These are phyloP conservation scores for Centropristis striata DNA, from an alignment of 2,113 vertebrate species.

Conservation along the genomic window DNA sequence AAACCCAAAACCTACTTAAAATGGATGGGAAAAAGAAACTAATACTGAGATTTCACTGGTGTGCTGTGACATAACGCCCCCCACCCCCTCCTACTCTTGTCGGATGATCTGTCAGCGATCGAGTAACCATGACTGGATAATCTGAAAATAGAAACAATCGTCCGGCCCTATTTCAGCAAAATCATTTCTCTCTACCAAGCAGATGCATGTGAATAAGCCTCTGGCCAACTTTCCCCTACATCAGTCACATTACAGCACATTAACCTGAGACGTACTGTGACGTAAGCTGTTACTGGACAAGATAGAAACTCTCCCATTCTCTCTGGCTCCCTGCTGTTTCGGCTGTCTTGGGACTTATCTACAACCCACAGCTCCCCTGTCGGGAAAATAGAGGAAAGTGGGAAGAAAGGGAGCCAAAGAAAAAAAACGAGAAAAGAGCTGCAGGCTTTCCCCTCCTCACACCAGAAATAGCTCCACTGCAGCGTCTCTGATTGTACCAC, in stretches of 20 bases:
- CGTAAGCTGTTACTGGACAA: constrained; percentile 51
- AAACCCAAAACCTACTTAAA: no score
- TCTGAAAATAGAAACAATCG: no score
- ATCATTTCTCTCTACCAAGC: constrained; percentile 8
- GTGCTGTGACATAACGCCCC: no score
- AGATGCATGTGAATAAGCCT: constrained; percentile 34
- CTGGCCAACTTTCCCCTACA: constrained; percentile 35
- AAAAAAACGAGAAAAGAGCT: constrained; percentile 33
- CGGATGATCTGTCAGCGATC: no score
- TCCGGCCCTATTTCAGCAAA: background rate
- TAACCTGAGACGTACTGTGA: constrained; percentile 53
- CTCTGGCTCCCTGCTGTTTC: constrained; percentile 55
- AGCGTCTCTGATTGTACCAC: constrained; percentile 49
- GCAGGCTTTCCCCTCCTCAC: constrained; percentile 55
- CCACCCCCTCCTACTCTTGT: no score
- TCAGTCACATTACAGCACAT: constrained; percentile 54
- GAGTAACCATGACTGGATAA: no score
- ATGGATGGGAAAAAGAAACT: no score
- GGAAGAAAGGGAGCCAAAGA: constrained; percentile 38
- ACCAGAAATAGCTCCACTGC: constrained; percentile 70
- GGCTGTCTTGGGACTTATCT: constrained; percentile 75
- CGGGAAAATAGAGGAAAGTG: constrained; percentile 42
- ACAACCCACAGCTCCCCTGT: constrained; percentile 68
- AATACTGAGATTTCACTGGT: no score
- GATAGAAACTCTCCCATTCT: constrained; percentile 27